A percentile compares a stretch with the other conserved stretches of the same genome.
Evolutionary conservation across 1,140 invertebrate genomes (phyloP).

Genomic region (Laodelphax striatellus): DNA sequence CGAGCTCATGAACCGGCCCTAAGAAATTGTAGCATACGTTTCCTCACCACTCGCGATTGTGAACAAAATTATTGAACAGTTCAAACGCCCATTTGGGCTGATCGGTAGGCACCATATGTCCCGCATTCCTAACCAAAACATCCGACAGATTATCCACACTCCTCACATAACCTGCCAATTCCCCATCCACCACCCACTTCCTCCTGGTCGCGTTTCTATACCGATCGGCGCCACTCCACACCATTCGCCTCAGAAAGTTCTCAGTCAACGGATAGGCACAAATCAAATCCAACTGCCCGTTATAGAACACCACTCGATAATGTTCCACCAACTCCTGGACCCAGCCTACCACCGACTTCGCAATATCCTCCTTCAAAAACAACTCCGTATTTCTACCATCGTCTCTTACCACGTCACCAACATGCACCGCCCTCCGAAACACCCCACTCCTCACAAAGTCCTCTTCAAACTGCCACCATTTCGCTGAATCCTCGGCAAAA

Average conservation of each 20-base stretch:
- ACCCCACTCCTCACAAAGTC: conserved; percentile 24
- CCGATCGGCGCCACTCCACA: conserved; percentile 31
- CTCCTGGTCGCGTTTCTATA: conserved; percentile 30
- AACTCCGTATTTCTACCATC: conserved; percentile 35
- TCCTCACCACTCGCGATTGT: not conserved
- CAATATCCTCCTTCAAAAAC: conserved; percentile 59
- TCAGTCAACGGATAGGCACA: conserved; percentile 66
- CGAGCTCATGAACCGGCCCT: no score
- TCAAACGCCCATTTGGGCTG: conserved; percentile 45
- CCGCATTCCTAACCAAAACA: conserved; percentile 45
- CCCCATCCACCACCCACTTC: conserved; percentile 34
- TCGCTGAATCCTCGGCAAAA: conserved; percentile 31
- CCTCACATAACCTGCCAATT: conserved; percentile 46
- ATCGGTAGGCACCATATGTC: conserved; percentile 53
- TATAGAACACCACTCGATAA: conserved; percentile 63
- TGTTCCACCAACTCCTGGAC: conserved; percentile 51
- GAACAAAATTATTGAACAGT: conserved; percentile 27
- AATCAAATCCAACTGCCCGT: conserved; percentile 76
- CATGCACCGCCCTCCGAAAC: conserved; percentile 49
- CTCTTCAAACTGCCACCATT: conserved; percentile 15
- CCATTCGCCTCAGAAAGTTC: conserved; percentile 45
- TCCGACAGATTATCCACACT: conserved; percentile 37
- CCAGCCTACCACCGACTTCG: conserved; percentile 68
- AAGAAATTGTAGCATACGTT: no score
- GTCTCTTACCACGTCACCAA: conserved; percentile 31